Base-by-base conservation (phyloP, 1,140 invertebrate genomes). In the Drosophila kikkawai region DNA sequence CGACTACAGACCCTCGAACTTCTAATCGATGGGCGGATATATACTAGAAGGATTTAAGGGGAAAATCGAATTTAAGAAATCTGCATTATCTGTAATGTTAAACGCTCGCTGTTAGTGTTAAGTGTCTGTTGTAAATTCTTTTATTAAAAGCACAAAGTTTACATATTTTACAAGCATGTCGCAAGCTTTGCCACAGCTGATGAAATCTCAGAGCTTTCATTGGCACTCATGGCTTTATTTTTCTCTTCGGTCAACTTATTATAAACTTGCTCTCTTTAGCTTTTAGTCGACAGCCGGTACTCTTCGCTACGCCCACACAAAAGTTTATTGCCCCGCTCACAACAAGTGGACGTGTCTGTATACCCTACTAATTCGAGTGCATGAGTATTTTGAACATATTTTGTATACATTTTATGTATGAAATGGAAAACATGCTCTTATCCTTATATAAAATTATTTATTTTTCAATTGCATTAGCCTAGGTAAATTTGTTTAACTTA, bases 261-360 rank as follows among this genome's bases (percentile, higher is more conserved):
- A 32, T 11, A 51, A 51, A 29, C 39, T 39, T 45, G 36, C n/a
- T 45, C 83, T 82, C 70, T 86, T 85, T 11, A 22, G 29, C 11
- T 29, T 17, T n/a, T 37, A 39, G 13, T n/a, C 42, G 1, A 22
- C 15, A 34, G 15, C 3, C 12, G 37, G 34, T 55, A 22, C 83
- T 87, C 83, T 87, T 87, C 50, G 39, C n/a, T 41, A 66, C 79
- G 71, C 82, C 76, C 73, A 80, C 80, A 80, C 65, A 75, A 77
- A 67, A 79, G 84, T 88, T 83, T 83, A 80, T 83, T 88, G 83
- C 76, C 59, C 70, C 83, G 79, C 83, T 80, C 64, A 67, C 60
- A 82, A 58, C 69, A 81, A 79, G 69, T 71, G 69, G 70, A 79
- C 65, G 45, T 69, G 69, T 50, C 66, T 60, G 29, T 17, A 36